Conservation (phyloP, 2,113 vertebrate genomes). For the Atherinomorus stipes region DNA sequence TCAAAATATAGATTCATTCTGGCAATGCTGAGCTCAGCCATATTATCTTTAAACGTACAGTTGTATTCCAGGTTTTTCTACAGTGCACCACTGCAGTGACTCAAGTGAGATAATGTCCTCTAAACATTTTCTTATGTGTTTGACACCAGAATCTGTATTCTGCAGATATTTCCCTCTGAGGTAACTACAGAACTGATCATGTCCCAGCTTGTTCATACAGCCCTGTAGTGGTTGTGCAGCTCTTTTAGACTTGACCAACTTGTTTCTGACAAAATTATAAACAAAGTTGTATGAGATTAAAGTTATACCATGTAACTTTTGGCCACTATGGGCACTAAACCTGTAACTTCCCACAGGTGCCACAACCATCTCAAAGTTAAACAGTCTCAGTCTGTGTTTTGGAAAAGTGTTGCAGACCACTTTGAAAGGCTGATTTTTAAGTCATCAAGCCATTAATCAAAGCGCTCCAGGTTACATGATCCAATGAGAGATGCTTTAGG, state of each 20-base stretch:
- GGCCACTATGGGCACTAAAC: no score
- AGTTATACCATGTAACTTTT: no score
- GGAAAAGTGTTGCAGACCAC: no score
- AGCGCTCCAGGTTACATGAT: no score
- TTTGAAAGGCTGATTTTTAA: no score
- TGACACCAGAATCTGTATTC: not conserved
- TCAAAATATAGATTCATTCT: not conserved
- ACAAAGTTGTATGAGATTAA: no score
- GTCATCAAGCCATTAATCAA: no score
- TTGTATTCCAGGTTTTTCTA: not conserved
- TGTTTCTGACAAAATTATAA: not conserved
- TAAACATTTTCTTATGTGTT: not conserved
- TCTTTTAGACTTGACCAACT: not conserved
- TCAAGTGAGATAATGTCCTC: conserved; percentile 1
- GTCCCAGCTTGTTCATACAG: not conserved
- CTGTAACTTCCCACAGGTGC: no score
- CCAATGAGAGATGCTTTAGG: no score
- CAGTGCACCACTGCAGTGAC: not conserved
- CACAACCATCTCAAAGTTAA: no score
- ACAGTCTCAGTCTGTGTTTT: no score
- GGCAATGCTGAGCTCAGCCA: conserved; percentile 4
- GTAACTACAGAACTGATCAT: conserved; percentile 4
- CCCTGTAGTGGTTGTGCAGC: not conserved
- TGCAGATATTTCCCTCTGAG: not conserved
- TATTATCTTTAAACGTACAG: conserved; percentile 20